Conservation (phyloP, 2,113 vertebrate species). For the Sprattus sprattus region DNA sequence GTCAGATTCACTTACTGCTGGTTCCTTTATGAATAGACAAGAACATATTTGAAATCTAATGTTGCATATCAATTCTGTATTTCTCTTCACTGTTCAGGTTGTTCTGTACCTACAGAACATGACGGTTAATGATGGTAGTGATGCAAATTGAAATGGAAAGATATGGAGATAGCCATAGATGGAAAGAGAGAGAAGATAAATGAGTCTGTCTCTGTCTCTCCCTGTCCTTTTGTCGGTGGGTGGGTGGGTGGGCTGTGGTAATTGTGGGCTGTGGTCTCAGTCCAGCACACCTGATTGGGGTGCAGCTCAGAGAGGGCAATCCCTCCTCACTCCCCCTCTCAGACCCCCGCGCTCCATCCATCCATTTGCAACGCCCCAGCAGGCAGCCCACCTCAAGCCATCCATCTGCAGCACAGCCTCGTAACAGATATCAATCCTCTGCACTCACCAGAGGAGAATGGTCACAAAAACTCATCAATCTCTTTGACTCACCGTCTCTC, state of each 20-base stretch:
- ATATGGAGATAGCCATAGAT: background rate
- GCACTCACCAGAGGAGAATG: background rate
- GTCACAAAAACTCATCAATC: conserved; percentile 17
- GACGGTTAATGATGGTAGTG: background rate
- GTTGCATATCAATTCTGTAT: background rate
- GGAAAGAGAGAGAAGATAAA: background rate
- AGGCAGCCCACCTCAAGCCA: background rate
- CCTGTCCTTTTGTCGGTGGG: background rate
- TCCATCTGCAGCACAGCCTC: background rate
- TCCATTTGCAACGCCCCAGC: background rate
- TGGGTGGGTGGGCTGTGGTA: background rate
- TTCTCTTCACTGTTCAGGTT: background rate
- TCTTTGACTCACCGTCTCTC: background rate
- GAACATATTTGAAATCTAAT: background rate
- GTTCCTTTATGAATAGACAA: background rate
- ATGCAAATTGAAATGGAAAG: background rate
- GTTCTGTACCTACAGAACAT: background rate
- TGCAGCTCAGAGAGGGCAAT: conserved; percentile 18
- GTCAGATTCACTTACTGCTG: background rate
- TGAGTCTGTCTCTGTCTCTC: background rate
- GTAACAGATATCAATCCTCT: background rate
- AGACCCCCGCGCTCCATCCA: conserved; percentile 15
- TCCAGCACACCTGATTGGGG: conserved; percentile 25
- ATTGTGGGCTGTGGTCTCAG: background rate
- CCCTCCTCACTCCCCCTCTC: conserved; percentile 4